These are phyloP conservation scores for Bujurquina vittata DNA, from an alignment of 2,113 vertebrate genomes.

Conservation along the genomic window DNA sequence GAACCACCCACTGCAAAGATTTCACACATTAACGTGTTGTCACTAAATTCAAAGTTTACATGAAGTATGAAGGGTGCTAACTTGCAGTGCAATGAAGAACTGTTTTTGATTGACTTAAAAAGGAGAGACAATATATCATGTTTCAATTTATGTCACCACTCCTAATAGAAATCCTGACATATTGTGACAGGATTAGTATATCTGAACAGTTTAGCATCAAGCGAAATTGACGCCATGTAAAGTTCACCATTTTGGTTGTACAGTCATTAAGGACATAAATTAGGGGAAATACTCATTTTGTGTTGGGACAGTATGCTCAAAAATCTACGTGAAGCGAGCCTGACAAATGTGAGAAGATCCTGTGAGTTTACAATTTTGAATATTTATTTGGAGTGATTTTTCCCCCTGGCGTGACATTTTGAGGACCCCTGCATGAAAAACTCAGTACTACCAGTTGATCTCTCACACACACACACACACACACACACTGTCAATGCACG, in stretches of 20 bases:
- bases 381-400: slow-evolving; percentile 50
- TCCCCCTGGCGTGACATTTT: slow-evolving; percentile 28
- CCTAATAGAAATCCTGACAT: not conserved
- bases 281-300: fast-evolving
- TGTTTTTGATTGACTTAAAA: not conserved
- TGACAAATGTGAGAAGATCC: slow-evolving; percentile 28
- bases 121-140: not conserved
- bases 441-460: slow-evolving; percentile 11
- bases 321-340: not conserved
- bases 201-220: not conserved
- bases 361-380: slow-evolving; percentile 18
- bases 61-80: not conserved
- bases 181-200: not conserved
- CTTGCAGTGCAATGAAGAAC: not conserved
- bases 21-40: slow-evolving; percentile 16
- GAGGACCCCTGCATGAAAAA: slow-evolving; percentile 19
- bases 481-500: not conserved
- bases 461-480: not conserved
- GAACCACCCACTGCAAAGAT: slow-evolving; percentile 20
- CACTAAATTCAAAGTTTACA: not conserved
- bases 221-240: not conserved
- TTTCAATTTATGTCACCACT: not conserved
- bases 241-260: not conserved
- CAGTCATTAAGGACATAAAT: not conserved
- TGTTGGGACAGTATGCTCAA: not conserved